Evolutionary conservation across 2,113 vertebrate genomes (phyloP), one percentile per base, ranked within the genome.

Genomic region (Phylloscopus trochiloides): DNA sequence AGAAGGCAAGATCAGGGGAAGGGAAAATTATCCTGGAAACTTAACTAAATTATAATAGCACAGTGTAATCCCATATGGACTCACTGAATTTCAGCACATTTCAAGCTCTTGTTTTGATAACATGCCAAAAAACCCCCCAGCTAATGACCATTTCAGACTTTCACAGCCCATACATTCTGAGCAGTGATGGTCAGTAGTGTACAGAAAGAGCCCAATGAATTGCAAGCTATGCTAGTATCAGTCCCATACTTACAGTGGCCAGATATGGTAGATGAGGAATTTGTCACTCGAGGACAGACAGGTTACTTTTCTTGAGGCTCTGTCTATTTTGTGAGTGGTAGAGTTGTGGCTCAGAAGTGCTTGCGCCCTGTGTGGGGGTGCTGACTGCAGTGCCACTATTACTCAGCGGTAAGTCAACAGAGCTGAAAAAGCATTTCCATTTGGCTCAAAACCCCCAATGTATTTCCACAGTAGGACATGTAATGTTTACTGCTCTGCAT

Each of bases 361-460:
- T 66, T 47, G 48, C 73, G 80, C 61, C 0, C 2, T 4, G 8
- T 52, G 90, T 87, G 89, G 92, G 66, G 89, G 71, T 77, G 82
- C 83, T 79, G 67, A 74, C 17, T 52, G 52, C 51, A 89, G 80
- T 76, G 77, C 87, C 19, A 55, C 72, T 88, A 96, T 94, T 97
- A 97, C 72, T 97, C 95, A 97, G 75, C 32, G 17, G 36, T 86
- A 96, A 96, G 89, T 83, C 91, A 96, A 88, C 92, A 76, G 4
- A 84, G 92, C 87, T 97, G 96, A 97, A 93, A 78, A 96, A 96
- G 88, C 93, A 90, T 94, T 94, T 94, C 96, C 95, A 96, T 48
- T 73, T 87, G 70, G 40, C 82, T 96, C 87, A 97, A 97, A 97
- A 96, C 6, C 68, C 92, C 94, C 94, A 92, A 50, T 75, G 74